Evolutionary conservation across 2,888 invertebrate genomes (phyloP).

Genomic region (Melanchra persicariae): DNA sequence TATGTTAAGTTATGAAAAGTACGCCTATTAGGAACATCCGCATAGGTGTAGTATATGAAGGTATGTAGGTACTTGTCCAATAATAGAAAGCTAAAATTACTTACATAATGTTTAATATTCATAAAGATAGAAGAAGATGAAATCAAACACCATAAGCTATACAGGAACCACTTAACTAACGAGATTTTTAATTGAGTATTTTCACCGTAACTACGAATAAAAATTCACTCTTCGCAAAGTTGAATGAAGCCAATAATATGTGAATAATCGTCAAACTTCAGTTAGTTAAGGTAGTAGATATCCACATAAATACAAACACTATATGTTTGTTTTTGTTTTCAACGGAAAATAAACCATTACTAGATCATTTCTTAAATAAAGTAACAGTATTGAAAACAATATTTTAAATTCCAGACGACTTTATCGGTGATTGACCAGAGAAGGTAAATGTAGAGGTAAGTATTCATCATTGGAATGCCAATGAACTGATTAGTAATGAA

Average conservation of each 20-base stretch:
- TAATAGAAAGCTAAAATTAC: neutral
- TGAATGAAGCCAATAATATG: neutral
- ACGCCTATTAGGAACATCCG: too few relatives aligned
- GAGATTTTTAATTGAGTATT: conserved; percentile 5
- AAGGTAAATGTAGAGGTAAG: neutral
- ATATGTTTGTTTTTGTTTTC: neutral
- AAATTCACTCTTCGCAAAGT: conserved; percentile 10
- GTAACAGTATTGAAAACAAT: neutral
- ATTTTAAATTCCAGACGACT: conserved; percentile 14
- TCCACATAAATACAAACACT: neutral
- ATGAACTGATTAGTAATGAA: conserved; percentile 30
- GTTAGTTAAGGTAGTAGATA: neutral
- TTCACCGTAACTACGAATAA: neutral
- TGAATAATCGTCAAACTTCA: neutral
- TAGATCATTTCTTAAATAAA: neutral
- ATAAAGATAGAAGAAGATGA: conserved; percentile 3
- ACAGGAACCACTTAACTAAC: neutral
- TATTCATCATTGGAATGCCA: conserved; percentile 14
- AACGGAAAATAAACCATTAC: neutral
- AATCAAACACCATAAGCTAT: conserved; percentile 12
- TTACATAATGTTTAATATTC: conserved; percentile 1
- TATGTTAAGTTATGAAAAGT: neutral
- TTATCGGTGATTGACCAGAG: conserved; percentile 18
- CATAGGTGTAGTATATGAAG: too few relatives aligned
- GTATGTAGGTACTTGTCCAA: too few relatives aligned